phyloP scores from a whole-genome alignment of 2,797 vertebrate genomes.

The Lemur catta region DNA sequence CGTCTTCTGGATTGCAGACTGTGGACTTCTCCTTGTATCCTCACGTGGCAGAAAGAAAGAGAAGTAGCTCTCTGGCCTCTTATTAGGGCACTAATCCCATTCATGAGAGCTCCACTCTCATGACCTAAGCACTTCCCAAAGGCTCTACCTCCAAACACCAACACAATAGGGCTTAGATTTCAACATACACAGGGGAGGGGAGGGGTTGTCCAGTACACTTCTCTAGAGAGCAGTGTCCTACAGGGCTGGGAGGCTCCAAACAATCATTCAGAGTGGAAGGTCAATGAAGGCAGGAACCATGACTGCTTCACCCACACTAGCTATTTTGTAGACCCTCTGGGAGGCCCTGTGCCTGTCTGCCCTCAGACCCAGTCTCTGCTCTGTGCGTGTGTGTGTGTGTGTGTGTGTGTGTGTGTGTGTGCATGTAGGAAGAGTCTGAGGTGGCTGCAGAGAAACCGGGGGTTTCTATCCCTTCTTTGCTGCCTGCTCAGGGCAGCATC shows the following conservation, averaged over 20 bases:
- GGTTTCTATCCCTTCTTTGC: not conserved
- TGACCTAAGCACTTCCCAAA: not conserved
- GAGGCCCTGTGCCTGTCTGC: not conserved
- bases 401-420: accelerated
- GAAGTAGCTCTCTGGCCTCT: not conserved
- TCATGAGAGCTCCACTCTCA: not conserved
- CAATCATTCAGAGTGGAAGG: not conserved
- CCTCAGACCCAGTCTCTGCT: not conserved
- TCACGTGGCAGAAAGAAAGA: not conserved
- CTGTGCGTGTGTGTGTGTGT: accelerated
- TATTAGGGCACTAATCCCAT: not conserved
- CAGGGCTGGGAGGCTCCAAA: not conserved
- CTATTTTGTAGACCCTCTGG: not conserved
- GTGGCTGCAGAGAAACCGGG: not conserved
- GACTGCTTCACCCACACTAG: not conserved
- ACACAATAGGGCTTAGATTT: not conserved
- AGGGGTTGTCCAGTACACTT: not conserved
- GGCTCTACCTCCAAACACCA: not conserved
- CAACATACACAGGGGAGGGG: not conserved
- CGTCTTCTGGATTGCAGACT: not conserved
- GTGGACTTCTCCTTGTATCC: not conserved
- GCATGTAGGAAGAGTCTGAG: not conserved
- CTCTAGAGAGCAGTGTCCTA: not conserved
- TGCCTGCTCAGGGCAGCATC: not conserved
- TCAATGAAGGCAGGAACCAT: not conserved